phyloP scores from a whole-genome alignment of 2,113 vertebrate genomes.

The Psammodynastes pulverulentus region DNA sequence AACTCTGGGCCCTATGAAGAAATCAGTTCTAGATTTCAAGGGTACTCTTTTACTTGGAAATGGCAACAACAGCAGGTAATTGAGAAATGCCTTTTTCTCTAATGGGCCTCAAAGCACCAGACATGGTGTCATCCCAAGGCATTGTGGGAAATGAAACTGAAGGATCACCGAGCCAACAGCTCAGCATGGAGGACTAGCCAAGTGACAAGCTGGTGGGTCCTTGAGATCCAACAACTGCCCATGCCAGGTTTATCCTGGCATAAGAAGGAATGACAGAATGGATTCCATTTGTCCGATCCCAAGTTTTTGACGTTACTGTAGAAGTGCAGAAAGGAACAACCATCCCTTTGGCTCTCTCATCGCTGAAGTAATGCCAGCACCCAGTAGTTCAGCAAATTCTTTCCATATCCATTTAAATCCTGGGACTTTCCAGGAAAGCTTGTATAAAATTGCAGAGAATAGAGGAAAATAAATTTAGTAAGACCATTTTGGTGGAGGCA shows the following conservation, averaged over 20 bases:
- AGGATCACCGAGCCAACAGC: neutral
- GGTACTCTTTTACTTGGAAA: neutral
- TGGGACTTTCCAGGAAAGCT: neutral
- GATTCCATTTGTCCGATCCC: neutral
- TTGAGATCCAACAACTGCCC: no score
- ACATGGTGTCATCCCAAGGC: neutral
- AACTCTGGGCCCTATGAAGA: neutral
- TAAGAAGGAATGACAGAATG: neutral
- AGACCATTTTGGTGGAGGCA: neutral
- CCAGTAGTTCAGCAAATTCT: neutral
- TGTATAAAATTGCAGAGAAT: neutral
- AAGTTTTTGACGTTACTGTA: neutral
- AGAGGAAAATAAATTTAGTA: neutral
- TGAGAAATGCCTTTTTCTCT: neutral
- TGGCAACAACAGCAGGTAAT: neutral
- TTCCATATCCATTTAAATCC: neutral
- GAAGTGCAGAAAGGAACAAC: neutral
- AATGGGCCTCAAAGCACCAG: neutral
- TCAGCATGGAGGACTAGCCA: neutral
- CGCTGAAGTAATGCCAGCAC: neutral
- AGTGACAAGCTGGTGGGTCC: neutral
- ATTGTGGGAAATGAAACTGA: neutral
- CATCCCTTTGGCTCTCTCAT: no score
- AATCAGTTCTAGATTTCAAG: neutral
- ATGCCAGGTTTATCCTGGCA: neutral